These are phyloP conservation scores for Cynoglossus semilaevis DNA, from an alignment of 2,113 vertebrate species.

Conservation along the genomic window DNA sequence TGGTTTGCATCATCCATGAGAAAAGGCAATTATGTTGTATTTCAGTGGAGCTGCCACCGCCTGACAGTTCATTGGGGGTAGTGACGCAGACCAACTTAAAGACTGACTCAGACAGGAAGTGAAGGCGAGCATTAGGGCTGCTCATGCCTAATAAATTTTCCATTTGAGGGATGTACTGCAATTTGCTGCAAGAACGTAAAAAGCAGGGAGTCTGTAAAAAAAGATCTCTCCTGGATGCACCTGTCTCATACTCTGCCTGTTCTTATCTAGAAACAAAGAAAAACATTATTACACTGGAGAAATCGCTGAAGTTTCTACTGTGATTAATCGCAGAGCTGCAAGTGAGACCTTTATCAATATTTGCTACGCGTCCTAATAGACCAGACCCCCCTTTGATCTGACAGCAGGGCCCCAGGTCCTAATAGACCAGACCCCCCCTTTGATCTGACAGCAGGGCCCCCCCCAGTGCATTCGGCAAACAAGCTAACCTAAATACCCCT, in stretches of 20 bases:
- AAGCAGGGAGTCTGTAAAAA: constrained; percentile 42
- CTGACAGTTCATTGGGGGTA: constrained; percentile 62
- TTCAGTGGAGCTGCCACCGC: constrained; percentile 56
- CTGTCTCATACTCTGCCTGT: constrained; percentile 38
- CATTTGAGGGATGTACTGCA: constrained; percentile 58
- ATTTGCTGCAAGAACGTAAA: constrained; percentile 51
- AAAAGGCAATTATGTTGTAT: constrained; percentile 68
- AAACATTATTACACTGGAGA: constrained; percentile 38
- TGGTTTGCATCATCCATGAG: constrained; percentile 63
- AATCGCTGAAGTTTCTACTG: constrained; percentile 43
- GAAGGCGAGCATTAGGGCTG: constrained; percentile 53
- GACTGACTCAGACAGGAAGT: constrained; percentile 57
- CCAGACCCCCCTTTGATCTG: constrained; percentile 56
- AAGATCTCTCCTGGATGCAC: constrained; percentile 52
- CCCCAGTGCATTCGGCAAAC: constrained; percentile 50
- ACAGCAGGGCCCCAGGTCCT: constrained; percentile 47
- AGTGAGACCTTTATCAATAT: constrained; percentile 69
- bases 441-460: constrained; percentile 59
- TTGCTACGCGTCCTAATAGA: constrained; percentile 60
- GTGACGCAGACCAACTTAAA: constrained; percentile 66
- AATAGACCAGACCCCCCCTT: constrained; percentile 45
- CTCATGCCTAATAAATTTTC: constrained; percentile 66
- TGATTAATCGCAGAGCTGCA: constrained; percentile 54
- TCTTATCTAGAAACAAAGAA: constrained; percentile 21
- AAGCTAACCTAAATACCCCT: constrained; percentile 59